Conservation (phyloP, 2,888 invertebrate genomes). For the Taphrorychus bicolor region DNA sequence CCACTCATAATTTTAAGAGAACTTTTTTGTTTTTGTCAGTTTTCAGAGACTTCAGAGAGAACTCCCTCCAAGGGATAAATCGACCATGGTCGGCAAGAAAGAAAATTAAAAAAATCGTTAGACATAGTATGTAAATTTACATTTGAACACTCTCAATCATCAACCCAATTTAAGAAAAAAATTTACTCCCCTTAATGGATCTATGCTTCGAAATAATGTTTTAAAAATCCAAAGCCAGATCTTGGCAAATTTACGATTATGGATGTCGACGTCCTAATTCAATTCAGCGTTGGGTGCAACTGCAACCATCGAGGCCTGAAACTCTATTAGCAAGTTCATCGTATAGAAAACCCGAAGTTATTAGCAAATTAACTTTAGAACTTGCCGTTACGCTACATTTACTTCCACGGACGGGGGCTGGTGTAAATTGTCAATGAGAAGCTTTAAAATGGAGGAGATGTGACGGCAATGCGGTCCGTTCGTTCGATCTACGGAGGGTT, state of each 20-base stretch:
- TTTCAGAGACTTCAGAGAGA: no score
- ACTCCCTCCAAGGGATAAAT: no score
- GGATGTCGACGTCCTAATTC: slow-evolving; percentile 24
- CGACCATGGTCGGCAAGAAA: no score
- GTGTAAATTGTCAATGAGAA: slow-evolving; percentile 14
- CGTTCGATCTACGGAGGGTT: not conserved
- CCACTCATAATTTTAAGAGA: no score
- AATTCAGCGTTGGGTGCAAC: slow-evolving; percentile 25
- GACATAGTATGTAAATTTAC: no score
- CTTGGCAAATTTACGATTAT: slow-evolving; percentile 16
- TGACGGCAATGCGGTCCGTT: not conserved
- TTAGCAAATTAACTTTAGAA: slow-evolving; percentile 31
- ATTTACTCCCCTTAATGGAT: no score
- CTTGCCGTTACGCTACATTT: slow-evolving; percentile 29
- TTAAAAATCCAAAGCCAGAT: not conserved
- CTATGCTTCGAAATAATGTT: no score
- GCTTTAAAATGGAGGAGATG: slow-evolving; percentile 10
- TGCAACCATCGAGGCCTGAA: slow-evolving; percentile 27
- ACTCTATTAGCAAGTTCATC: slow-evolving; percentile 34
- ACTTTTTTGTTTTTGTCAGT: no score
- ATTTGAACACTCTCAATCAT: no score
- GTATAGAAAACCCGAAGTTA: slow-evolving; percentile 34
- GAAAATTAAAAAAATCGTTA: no score
- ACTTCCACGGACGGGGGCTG: slow-evolving; percentile 12
- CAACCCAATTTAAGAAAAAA: no score